Evolutionary conservation across 2,113 vertebrate genomes (phyloP).

Genomic region (Raja brachyura): DNA sequence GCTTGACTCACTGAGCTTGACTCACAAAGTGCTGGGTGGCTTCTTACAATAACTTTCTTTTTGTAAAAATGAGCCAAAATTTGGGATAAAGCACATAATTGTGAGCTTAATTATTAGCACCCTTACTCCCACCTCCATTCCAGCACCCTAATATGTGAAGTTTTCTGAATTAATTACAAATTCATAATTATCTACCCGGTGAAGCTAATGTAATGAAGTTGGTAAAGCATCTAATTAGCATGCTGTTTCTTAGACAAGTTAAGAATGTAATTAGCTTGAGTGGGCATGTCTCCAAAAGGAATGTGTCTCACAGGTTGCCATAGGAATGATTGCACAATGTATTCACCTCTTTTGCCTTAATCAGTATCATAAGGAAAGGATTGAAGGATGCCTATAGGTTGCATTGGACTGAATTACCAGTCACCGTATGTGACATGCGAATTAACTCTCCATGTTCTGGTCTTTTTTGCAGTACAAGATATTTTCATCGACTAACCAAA

Average conservation of each 20-base stretch:
- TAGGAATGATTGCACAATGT: conserved; percentile 67
- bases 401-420: conserved; percentile 58
- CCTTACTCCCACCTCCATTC: background rate
- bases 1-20: too few relatives aligned
- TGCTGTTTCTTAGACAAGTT: conserved; percentile 73
- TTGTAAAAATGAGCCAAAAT: background rate
- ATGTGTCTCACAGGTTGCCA: conserved; percentile 70
- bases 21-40: background rate
- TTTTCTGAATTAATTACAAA: conserved; percentile 54
- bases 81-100: background rate
- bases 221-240: conserved; percentile 70
- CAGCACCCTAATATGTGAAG: conserved; percentile 15
- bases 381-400: conserved; percentile 69
- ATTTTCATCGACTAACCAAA: background rate
- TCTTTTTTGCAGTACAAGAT: background rate
- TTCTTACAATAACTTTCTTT: background rate
- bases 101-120: background rate
- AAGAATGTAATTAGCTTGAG: conserved; percentile 82
- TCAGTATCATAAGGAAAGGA: conserved; percentile 94
- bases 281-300: conserved; percentile 59
- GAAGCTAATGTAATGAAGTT: conserved; percentile 54
- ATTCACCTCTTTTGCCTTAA: conserved; percentile 74
- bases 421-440: background rate
- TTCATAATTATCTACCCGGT: conserved; percentile 47
- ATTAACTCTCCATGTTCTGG: conserved; percentile 15